These are phyloP conservation scores for Luperina nickerlii DNA, from an alignment of 2,888 invertebrate species.

Conservation along the genomic window DNA sequence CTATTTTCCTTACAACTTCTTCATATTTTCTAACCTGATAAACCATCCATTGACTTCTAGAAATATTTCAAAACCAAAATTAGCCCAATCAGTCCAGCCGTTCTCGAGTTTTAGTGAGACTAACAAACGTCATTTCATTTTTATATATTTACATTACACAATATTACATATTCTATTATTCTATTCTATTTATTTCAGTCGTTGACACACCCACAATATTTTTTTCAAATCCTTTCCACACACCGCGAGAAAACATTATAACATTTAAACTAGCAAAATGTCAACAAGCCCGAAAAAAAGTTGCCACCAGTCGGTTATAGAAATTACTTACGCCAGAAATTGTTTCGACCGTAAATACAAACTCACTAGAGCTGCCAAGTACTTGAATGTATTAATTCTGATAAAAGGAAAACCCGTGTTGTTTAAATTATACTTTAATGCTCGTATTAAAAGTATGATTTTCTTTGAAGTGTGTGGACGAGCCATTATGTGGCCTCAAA, in stretches of 20 bases:
- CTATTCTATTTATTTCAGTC: slow-evolving; percentile 27
- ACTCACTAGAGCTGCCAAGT: slow-evolving; percentile 38
- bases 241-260: slow-evolving; percentile 23
- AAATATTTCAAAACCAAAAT: too few relatives aligned
- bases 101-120: too few relatives aligned
- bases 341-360: slow-evolving; percentile 40
- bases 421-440: slow-evolving; percentile 17
- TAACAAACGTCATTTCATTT: too few relatives aligned
- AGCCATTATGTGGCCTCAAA: slow-evolving; percentile 18
- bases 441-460: slow-evolving; percentile 14
- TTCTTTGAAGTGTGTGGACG: slow-evolving; percentile 40
- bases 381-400: slow-evolving; percentile 25
- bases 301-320: slow-evolving; percentile 30
- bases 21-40: too few relatives aligned
- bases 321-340: slow-evolving; percentile 39
- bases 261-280: slow-evolving; percentile 5
- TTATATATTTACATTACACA: neutral
- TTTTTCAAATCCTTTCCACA: neutral
- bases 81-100: too few relatives aligned
- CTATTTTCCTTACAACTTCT: too few relatives aligned
- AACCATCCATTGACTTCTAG: too few relatives aligned
- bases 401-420: slow-evolving; percentile 14
- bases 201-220: slow-evolving; percentile 45
- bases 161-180: neutral
- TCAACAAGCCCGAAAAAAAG: slow-evolving; percentile 32